Conservation (phyloP, 2,797 vertebrate genomes). For the Malacoctenus gilli region DNA sequence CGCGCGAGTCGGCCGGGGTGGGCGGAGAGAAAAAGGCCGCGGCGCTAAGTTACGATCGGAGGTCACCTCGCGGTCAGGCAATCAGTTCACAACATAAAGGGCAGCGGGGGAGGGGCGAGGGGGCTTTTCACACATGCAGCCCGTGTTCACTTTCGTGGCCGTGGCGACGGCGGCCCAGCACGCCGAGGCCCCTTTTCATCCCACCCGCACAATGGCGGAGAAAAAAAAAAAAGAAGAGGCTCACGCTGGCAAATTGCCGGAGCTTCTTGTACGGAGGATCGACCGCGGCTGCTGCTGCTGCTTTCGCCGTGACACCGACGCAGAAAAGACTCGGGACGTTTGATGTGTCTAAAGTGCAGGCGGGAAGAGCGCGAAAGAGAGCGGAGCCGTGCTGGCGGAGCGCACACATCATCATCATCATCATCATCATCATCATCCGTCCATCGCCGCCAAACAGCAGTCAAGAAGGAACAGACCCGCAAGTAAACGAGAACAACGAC, state of each 20-base stretch:
- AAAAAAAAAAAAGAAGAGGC: too few species aligned
- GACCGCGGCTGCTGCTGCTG: not conserved
- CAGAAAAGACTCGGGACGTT: constrained; percentile 19
- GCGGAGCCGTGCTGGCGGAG: not conserved
- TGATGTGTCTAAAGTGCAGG: not conserved
- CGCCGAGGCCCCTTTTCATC: constrained; percentile 31
- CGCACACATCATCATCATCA: not conserved
- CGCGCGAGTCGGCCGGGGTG: constrained; percentile 9
- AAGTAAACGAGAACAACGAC: constrained; percentile 5
- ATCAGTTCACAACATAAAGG: constrained; percentile 42
- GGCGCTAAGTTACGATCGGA: constrained; percentile 23
- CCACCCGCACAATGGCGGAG: constrained; percentile 30
- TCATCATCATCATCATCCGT: not conserved
- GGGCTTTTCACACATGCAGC: constrained; percentile 9
- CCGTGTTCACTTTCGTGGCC: constrained; percentile 12
- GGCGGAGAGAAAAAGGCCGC: constrained; percentile 28
- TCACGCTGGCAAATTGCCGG: constrained; percentile 29
- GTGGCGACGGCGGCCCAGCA: not conserved
- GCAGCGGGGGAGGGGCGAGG: not conserved
- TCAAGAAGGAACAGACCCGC: not conserved
- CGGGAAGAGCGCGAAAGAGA: not conserved
- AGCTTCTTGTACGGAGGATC: constrained; percentile 21
- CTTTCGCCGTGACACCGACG: constrained; percentile 12
- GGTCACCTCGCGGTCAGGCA: constrained; percentile 39
- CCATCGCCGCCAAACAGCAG: too few species aligned